These are phyloP conservation scores for Pristionchus mayeri DNA, from an alignment of 2,888 invertebrate genomes.

Conservation along the genomic window DNA sequence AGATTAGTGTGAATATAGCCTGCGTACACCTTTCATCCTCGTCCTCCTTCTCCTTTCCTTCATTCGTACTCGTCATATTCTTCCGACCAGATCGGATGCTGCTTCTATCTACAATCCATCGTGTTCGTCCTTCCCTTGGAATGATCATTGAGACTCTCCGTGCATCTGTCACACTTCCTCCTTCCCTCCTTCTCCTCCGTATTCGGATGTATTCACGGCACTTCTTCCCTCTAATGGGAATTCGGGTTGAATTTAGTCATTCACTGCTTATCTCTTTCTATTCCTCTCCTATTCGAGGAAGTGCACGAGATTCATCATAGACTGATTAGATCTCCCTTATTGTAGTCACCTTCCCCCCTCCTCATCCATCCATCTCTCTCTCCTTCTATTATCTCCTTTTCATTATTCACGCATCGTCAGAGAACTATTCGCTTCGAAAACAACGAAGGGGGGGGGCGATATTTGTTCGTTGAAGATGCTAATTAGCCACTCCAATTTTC, in stretches of 20 bases:
- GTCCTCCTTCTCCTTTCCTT: too few relatives aligned
- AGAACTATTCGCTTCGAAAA: neutral
- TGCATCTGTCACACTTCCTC: neutral
- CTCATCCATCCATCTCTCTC: neutral
- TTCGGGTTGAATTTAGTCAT: neutral
- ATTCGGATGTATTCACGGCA: conserved; percentile 24
- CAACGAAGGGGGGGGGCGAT: too few relatives aligned
- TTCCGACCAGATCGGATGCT: too few relatives aligned
- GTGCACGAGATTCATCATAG: neutral
- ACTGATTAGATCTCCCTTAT: too few relatives aligned
- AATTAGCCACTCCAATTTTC: neutral
- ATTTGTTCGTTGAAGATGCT: neutral
- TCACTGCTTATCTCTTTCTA: neutral
- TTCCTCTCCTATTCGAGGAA: neutral
- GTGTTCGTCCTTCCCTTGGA: neutral
- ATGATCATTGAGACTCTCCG: neutral
- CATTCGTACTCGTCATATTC: too few relatives aligned
- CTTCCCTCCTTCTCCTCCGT: neutral
- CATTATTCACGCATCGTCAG: neutral
- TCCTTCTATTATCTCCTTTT: neutral
- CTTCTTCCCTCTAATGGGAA: neutral
- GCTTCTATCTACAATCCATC: too few relatives aligned
- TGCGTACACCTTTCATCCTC: too few relatives aligned
- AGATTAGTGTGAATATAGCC: too few relatives aligned
- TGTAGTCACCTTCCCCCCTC: too few relatives aligned